Evolutionary conservation across 2,797 vertebrate genomes (phyloP), one percentile per base, ranked within the genome.

Genomic region (Remorina albescens): DNA sequence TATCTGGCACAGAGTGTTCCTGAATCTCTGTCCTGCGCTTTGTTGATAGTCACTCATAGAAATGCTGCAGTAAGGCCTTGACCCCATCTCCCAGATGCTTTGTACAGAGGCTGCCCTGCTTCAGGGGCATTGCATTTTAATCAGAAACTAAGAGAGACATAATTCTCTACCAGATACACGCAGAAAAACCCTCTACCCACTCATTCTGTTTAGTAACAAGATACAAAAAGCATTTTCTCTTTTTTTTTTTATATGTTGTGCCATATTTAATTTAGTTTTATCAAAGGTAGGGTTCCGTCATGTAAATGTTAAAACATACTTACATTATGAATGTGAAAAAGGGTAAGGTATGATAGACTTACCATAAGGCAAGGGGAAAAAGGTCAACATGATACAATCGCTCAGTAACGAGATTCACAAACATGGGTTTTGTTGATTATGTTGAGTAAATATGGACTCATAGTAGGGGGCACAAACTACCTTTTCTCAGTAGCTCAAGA

Each of bases 101-200:
- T 73, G 71, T 55, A 59, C 46, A 55, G 36, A 81, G 36, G 54
- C 34, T 5, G 8, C 41, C 47, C 74, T 73, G 81, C 81, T 86
- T 77, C 78, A 84, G 77, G 83, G 67, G 28, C 37, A 72, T 34
- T 80, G 74, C 74, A 84, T 91, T 86, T 87, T 81, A 86, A 88
- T 86, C 61, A 81, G 58, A 62, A 71, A 71, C 58, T 49, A 67
- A 74, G 59, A 67, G 66, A 80, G 56, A 72, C 68, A 51, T 54
- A 60, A 47, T 46, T 67, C 49, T 21, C 6, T 34, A 19, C 44
- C 47, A 75, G 18, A 65, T 41, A n/a, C 30, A 64, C 34, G 19
- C 21, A 56, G n/a, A 54, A 42, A 65, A 8, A 53, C 15, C 16
- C 65, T 58, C 60, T 56, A 57, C 1, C 13, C 25, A 49, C 58